These are phyloP conservation scores for Callithrix jacchus DNA, from an alignment of 2,113 vertebrate species.

Conservation along the genomic window DNA sequence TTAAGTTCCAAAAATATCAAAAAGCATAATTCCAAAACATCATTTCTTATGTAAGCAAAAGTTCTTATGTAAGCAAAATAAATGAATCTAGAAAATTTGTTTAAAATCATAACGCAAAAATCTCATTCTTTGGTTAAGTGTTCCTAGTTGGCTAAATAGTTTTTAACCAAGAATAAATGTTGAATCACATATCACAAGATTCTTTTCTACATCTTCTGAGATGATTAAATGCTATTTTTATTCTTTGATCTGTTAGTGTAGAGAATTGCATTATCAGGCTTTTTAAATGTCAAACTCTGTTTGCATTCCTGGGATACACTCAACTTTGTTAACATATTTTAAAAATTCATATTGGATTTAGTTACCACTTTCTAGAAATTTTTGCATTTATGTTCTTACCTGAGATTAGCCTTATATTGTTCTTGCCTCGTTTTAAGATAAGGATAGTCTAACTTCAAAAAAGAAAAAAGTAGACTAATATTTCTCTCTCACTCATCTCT, in stretches of 20 bases:
- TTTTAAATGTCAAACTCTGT: neutral
- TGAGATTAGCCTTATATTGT: neutral
- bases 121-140: neutral
- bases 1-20: neutral
- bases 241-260: neutral
- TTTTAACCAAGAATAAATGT: neutral
- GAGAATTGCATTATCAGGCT: neutral
- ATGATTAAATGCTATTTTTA: neutral
- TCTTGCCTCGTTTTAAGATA: neutral
- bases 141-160: neutral
- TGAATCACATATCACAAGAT: neutral
- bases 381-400: neutral
- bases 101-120: slow-evolving; percentile 28
- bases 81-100: slow-evolving; percentile 5
- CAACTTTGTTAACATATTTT: neutral
- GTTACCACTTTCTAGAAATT: neutral
- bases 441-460: neutral
- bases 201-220: neutral
- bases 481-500: neutral
- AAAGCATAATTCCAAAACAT: neutral
- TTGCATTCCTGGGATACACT: neutral
- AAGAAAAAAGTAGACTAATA: neutral
- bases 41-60: neutral
- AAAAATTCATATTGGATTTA: neutral
- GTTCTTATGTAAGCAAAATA: neutral